Base-by-base conservation (phyloP, 2,797 vertebrate species). In the Anomalospiza imberbis region DNA sequence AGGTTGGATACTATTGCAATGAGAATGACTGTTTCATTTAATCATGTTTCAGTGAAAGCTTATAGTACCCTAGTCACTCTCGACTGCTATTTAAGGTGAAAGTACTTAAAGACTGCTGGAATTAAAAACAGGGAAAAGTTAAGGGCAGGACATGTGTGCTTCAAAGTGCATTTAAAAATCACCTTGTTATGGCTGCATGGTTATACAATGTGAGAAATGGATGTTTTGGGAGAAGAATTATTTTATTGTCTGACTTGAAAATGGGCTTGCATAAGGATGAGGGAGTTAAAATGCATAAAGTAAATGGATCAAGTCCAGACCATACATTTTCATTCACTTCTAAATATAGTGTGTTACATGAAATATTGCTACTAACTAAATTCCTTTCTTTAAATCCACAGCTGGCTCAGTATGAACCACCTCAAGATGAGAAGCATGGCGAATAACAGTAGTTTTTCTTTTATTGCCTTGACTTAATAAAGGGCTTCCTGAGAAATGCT, bases 321-420 rank as follows among this genome's bases (percentile, higher is more conserved):
- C 14, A 77, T 26, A 26, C 1, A 7, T 57, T 74, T 87, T 73
- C 25, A 9, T 55, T 29, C 7, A 6, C 16, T 67, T 83, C 26
- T 86, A 85, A 68, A 60, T 84, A 34, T 17, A 71, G 62, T 34
- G 12, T 71, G 4, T 51, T 74, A 40, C 48, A 32, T 72, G 58
- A 68, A 68, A 66, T 72, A 34, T 15, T 88, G 19, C 5, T 5
- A 75, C 94, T 97, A 95, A 97, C 78, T 34, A 4, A 87, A 75
- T 86, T 87, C 93, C 93, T 97, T 85, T 98, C 74, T 97, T 98
- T 97, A 94, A 93, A 96, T 96, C 96, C 96, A 47, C 98, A 99
- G 99, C 98, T 99, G 97, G 97, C 98, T 98, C 99, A 99, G 94
- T 98, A 98, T 87, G 99, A 99, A 97, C 97, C 98, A 26, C 94